These are phyloP conservation scores for Plebejus argus DNA, from an alignment of 2,888 invertebrate genomes.

Conservation along the genomic window DNA sequence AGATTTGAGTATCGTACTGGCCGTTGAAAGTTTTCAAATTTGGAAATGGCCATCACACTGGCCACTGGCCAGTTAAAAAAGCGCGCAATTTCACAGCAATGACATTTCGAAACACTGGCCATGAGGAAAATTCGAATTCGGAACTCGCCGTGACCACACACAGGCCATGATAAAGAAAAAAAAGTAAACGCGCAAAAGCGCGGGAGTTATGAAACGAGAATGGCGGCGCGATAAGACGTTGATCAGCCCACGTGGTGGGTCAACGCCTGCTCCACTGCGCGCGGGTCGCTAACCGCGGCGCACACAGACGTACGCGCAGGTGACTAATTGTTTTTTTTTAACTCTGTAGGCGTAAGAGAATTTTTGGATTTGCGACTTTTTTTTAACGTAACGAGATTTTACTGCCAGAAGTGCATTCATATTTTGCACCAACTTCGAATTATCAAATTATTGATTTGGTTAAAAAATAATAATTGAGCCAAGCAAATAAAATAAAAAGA, in stretches of 20 bases:
- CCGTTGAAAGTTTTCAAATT: not conserved
- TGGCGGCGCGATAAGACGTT: constrained; percentile 54
- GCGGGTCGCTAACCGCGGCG: constrained; percentile 62
- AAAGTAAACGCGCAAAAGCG: constrained; percentile 42
- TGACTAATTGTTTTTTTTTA: constrained; percentile 60
- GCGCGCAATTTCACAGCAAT: not conserved
- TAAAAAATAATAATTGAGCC: not conserved
- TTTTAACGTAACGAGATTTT: constrained; percentile 16
- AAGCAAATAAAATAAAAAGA: not conserved
- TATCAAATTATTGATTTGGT: not conserved
- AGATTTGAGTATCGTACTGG: not conserved
- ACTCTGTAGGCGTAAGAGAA: constrained; percentile 37
- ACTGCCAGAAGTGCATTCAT: not conserved
- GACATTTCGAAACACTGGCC: not conserved
- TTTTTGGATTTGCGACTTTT: constrained; percentile 23
- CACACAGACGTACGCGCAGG: constrained; percentile 50
- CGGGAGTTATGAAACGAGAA: constrained; percentile 47
- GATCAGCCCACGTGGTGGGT: constrained; percentile 72
- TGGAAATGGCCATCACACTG: not conserved
- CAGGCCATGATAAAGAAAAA: constrained; percentile 29
- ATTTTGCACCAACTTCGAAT: not conserved
- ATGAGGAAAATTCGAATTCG: not conserved
- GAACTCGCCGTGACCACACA: constrained; percentile 1
- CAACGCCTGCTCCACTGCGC: constrained; percentile 77
- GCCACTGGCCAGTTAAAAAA: not conserved